Evolutionary conservation across 2,113 vertebrate genomes (phyloP).

Genomic region (human (Homo sapiens)): DNA sequence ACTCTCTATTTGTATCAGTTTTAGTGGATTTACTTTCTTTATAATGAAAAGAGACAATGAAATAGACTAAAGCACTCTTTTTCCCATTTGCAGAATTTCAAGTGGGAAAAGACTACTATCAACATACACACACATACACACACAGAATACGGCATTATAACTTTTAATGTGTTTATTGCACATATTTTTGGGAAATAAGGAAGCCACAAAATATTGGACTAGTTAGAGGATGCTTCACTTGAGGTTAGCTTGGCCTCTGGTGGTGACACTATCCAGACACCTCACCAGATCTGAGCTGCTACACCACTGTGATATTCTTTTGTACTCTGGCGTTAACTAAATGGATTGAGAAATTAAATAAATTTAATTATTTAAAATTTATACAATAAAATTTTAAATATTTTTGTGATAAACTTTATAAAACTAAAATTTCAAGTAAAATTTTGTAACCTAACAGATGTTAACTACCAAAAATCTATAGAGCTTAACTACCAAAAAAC

Average conservation of each 20-base stretch:
- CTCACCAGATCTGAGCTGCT: background rate
- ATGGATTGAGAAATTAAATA: background rate
- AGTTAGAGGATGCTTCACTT: background rate
- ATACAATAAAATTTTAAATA: background rate
- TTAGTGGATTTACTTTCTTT: background rate
- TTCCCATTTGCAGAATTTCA: background rate
- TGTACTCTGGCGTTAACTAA: background rate
- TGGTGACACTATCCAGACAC: background rate
- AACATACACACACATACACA: background rate
- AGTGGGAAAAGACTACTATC: background rate
- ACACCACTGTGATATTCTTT: background rate
- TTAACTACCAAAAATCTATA: background rate
- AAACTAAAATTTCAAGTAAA: background rate
- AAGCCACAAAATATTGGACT: background rate
- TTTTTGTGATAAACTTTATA: background rate
- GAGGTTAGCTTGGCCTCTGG: background rate
- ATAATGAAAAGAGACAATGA: background rate
- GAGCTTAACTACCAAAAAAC: background rate
- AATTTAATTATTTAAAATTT: background rate
- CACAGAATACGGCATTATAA: background rate
- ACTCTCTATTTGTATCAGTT: background rate
- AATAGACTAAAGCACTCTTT: background rate
- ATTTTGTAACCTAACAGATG: background rate
- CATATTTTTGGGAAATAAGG: background rate
- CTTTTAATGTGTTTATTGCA: background rate